A percentile compares a stretch with the other conserved stretches of the same genome.
phyloP scores from a whole-genome alignment of 2,797 vertebrate genomes.

The Eulemur coronatus region DNA sequence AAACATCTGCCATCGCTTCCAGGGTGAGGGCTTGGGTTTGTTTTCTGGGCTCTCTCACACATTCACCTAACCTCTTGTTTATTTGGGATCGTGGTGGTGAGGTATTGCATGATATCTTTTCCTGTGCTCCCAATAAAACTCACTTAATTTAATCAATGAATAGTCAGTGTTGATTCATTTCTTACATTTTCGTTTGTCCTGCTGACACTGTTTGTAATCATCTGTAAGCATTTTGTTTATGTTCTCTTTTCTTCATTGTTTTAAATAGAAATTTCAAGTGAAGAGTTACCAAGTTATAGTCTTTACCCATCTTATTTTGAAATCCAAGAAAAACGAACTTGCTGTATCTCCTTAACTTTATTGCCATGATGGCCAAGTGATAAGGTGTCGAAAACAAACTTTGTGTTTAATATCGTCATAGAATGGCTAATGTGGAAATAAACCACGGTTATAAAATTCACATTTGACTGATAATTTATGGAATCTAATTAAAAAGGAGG shows the following conservation, averaged over 20 bases:
- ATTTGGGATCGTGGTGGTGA: background rate
- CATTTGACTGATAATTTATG: background rate
- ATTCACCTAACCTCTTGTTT: background rate
- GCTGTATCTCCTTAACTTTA: background rate
- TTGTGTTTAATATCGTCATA: background rate
- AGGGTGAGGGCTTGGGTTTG: background rate
- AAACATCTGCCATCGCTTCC: background rate
- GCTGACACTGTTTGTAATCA: background rate
- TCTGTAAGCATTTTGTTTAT: slow-evolving; percentile 3
- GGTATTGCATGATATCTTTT: background rate
- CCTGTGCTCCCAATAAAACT: background rate
- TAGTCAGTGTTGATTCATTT: background rate
- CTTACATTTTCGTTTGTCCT: background rate
- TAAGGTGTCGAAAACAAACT: background rate
- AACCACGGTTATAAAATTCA: background rate
- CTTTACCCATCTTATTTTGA: background rate
- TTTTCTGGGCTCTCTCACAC: background rate
- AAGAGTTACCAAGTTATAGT: background rate
- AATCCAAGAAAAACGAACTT: slow-evolving; percentile 29
- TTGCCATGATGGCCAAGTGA: background rate
- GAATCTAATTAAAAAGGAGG: background rate
- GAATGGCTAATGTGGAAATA: background rate
- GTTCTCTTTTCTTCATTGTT: background rate
- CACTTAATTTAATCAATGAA: background rate
- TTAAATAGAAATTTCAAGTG: slow-evolving; percentile 36